These are phyloP conservation scores for Solenopsis invicta DNA, from an alignment of 1,140 invertebrate species.

Conservation along the genomic window DNA sequence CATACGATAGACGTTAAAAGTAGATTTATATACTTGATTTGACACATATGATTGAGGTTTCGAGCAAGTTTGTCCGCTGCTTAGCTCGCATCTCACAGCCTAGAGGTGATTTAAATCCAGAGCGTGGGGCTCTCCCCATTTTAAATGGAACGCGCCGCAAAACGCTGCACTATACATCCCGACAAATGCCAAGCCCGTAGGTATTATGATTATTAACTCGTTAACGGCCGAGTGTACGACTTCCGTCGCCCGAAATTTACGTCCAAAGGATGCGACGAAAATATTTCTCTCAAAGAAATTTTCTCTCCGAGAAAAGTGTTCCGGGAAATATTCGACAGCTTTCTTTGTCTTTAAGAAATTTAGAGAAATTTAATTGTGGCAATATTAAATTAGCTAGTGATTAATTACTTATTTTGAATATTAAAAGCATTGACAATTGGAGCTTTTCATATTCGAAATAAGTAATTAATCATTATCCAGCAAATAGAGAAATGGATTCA, in stretches of 20 bases:
- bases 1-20: constrained; percentile 79
- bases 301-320: background rate
- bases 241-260: constrained; percentile 30
- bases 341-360: background rate
- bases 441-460: too few relatives aligned
- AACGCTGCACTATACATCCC: constrained; percentile 47
- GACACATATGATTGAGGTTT: constrained; percentile 86
- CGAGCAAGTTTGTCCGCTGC: constrained; percentile 83
- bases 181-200: constrained; percentile 71
- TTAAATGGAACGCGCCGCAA: constrained; percentile 49
- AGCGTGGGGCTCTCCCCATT: constrained; percentile 67
- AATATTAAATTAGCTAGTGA: too few relatives aligned
- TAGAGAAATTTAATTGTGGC: too few relatives aligned
- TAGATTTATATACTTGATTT: constrained; percentile 84
- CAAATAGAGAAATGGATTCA: too few relatives aligned
- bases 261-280: background rate
- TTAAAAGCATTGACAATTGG: too few relatives aligned
- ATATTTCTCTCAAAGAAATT: background rate
- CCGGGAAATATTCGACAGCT: too few relatives aligned
- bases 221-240: constrained; percentile 9
- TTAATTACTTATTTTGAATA: too few relatives aligned
- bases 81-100: constrained; percentile 86
- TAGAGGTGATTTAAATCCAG: constrained; percentile 83
- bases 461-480: too few relatives aligned
- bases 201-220: constrained; percentile 35